These are phyloP conservation scores for Polyommatus icarus DNA, from an alignment of 2,888 invertebrate species.

Conservation along the genomic window DNA sequence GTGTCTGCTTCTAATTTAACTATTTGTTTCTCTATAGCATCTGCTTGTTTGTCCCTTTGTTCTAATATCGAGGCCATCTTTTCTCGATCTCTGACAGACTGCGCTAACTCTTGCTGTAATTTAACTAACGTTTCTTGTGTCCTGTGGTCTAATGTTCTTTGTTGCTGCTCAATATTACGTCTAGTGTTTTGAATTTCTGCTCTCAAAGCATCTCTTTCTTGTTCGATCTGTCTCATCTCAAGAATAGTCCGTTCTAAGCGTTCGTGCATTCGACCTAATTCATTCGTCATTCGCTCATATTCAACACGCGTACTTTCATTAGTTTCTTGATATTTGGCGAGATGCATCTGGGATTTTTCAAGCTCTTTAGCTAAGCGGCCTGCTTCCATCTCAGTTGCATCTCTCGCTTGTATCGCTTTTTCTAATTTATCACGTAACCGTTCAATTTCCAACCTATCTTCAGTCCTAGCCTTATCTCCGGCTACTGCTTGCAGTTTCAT, in stretches of 20 bases:
- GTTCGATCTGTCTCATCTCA: constrained; percentile 85
- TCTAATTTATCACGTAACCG: constrained; percentile 92
- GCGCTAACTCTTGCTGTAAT: constrained; percentile 86
- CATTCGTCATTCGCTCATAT: constrained; percentile 91
- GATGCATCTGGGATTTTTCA: constrained; percentile 91
- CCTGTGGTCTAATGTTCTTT: constrained; percentile 83
- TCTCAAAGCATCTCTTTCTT: constrained; percentile 86
- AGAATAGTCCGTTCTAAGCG: constrained; percentile 86
- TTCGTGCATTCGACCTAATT: constrained; percentile 90
- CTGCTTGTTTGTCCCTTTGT: constrained; percentile 88
- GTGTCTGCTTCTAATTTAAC: constrained; percentile 92
- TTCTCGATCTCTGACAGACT: constrained; percentile 86
- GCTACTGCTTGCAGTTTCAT: constrained; percentile 85
- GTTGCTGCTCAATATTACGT: constrained; percentile 82
- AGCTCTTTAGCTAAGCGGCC: constrained; percentile 91
- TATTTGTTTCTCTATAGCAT: constrained; percentile 91
- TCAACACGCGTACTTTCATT: constrained; percentile 91
- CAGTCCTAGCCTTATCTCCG: constrained; percentile 83
- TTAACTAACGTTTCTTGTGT: constrained; percentile 87
- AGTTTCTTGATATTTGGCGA: constrained; percentile 90
- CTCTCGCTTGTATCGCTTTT: constrained; percentile 89
- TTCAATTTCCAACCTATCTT: constrained; percentile 89
- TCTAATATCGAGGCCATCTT: constrained; percentile 89
- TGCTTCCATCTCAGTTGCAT: constrained; percentile 92
- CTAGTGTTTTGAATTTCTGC: constrained; percentile 85